Conservation (phyloP, 92 coral and sea anemone species). For the Bergia puertoricense region DNA sequence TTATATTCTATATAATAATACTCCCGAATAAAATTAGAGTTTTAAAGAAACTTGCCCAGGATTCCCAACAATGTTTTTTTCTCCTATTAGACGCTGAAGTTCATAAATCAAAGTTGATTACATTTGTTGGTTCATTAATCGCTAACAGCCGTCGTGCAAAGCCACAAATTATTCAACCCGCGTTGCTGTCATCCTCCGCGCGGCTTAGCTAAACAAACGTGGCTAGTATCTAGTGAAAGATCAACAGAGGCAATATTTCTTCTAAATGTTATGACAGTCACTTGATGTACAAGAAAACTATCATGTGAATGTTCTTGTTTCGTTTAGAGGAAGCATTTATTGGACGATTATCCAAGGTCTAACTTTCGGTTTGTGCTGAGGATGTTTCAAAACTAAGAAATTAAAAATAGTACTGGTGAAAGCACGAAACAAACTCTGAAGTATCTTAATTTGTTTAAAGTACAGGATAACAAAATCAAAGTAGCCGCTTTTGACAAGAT, state of each 20-base stretch:
- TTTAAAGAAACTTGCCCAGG: neutral
- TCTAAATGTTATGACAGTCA: neutral
- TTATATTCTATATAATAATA: too few relatives aligned
- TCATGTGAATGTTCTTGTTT: neutral
- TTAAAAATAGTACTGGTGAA: neutral
- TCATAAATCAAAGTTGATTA: neutral
- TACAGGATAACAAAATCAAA: constrained; percentile 11
- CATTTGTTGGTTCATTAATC: constrained; percentile 4
- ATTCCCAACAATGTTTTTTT: neutral
- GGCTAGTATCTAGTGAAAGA: constrained; percentile 30
- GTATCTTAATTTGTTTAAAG: constrained; percentile 3
- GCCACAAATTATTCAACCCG: neutral
- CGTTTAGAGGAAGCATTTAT: neutral
- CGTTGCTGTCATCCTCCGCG: neutral
- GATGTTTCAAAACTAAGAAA: neutral
- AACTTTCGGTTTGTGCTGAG: neutral
- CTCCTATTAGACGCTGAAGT: neutral
- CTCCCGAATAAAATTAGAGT: too few relatives aligned
- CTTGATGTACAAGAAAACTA: neutral
- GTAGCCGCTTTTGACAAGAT: constrained; percentile 40
- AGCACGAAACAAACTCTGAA: too few relatives aligned
- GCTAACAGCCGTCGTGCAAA: constrained; percentile 19
- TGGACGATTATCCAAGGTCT: neutral
- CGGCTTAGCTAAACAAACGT: constrained; percentile 6
- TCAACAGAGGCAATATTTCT: neutral